Evolutionary conservation across 1,140 invertebrate genomes (phyloP), one percentile per base, ranked within the genome.

Genomic region (Aphelenchoides fujianensis): DNA sequence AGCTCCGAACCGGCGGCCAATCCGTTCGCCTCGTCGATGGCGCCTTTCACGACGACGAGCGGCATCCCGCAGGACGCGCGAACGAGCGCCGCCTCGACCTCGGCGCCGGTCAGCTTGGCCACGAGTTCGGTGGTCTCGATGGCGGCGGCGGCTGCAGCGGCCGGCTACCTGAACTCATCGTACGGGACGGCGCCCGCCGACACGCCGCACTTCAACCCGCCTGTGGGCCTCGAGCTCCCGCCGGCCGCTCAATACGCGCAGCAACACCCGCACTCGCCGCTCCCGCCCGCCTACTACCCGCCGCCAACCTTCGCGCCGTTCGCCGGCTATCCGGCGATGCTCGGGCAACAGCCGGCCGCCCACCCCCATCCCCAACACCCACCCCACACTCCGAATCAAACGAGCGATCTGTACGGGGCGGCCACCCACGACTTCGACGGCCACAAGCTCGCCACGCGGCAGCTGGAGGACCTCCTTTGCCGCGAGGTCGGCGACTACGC

Each of bases 291-390:
- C 5, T 5, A 7, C 19, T 59, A 59, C 55, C 5, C 55, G n/a
- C n/a, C n/a, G n/a, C 7, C 55, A 5, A 59, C 28, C 19, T 59
- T 59, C n/a, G n/a, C n/a, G n/a, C n/a, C 55, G 19, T 59, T 59
- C 23, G 27, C 19, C 7, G 55, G 12, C 5, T 59, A 7, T 59
- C 19, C 55, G 19, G 5, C 12, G 5, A 59, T 7, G 55, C 7
- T 19, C 19, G 5, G 5, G 55, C 5, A 59, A 59, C n/a, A n/a
- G n/a, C n/a, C n/a, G n/a, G n/a, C n/a, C n/a, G 5, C 34, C 34
- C 55, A 59, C 12, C 23, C 55, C 12, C 55, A 5, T 7, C 5
- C 23, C 55, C 34, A n/a, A n/a, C 55, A 7, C 5, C 19, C 19
- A 5, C 55, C 5, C n/a, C n/a, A n/a, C n/a, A n/a, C n/a, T n/a